Evolutionary conservation across 2,888 invertebrate genomes (phyloP).

Genomic region (Dione vanillae): DNA sequence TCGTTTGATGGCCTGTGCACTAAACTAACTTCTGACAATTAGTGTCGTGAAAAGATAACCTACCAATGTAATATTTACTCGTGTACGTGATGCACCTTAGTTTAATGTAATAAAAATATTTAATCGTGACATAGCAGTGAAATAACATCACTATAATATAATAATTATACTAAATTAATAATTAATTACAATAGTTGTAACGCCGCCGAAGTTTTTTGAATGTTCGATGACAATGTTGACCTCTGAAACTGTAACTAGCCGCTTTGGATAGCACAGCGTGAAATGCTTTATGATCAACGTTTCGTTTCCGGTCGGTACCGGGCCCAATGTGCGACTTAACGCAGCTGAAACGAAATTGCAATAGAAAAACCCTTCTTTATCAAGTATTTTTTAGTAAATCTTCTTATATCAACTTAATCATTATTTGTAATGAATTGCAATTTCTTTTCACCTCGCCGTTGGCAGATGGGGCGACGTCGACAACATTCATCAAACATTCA

Average conservation of each 20-base stretch:
- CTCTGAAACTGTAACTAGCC: conserved; percentile 53
- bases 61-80: conserved; percentile 32
- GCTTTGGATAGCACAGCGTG: conserved; percentile 41
- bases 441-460: conserved; percentile 33
- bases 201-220: conserved; percentile 62
- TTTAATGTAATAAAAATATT: conserved; percentile 43
- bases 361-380: conserved; percentile 9
- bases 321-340: conserved; percentile 35
- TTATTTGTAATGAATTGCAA: conserved; percentile 39
- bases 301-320: conserved; percentile 38
- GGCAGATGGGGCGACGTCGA: conserved; percentile 53
- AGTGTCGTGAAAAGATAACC: conserved; percentile 30
- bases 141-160: conserved; percentile 34
- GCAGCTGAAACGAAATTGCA: conserved; percentile 41
- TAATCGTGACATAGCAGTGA: conserved; percentile 42
- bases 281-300: conserved; percentile 25
- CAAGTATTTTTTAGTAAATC: background rate
- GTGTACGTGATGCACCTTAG: conserved; percentile 60
- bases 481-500: conserved; percentile 85
- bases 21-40: conserved; percentile 33
- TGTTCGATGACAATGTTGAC: conserved; percentile 82
- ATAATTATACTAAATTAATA: conserved; percentile 22
- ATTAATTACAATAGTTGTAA: conserved; percentile 34
- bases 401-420: background rate
- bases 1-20: conserved; percentile 48